phyloP scores from a whole-genome alignment of 1,140 invertebrate genomes.

The Drosophila pallidifrons region DNA sequence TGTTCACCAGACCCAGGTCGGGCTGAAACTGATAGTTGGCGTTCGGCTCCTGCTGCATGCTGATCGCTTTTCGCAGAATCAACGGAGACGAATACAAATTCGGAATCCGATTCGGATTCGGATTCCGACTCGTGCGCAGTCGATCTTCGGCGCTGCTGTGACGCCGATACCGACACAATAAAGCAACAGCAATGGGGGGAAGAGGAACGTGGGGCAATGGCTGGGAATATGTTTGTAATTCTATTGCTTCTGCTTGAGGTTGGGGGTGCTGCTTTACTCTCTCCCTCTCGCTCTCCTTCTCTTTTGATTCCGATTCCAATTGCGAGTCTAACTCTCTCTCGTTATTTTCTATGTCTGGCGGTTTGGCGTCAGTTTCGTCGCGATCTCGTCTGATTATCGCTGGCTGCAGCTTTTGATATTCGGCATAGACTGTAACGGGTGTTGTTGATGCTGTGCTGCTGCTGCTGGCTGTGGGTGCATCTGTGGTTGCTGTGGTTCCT shows the following conservation, averaged over 20 bases:
- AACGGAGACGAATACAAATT: conserved; percentile 33
- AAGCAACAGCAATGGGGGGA: not conserved
- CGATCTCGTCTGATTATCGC: conserved; percentile 69
- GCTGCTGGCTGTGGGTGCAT: conserved; percentile 29
- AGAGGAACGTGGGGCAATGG: conserved; percentile 3
- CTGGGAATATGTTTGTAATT: conserved; percentile 1
- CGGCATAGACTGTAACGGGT: conserved; percentile 60
- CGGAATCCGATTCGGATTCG: conserved; percentile 36
- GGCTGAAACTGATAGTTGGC: conserved; percentile 84
- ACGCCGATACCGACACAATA: conserved; percentile 55
- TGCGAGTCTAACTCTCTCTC: conserved; percentile 10
- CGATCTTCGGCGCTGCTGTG: conserved; percentile 77
- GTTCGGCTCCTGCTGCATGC: conserved; percentile 84
- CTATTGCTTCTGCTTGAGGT: not conserved
- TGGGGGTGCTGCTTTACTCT: not conserved
- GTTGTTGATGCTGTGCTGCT: conserved; percentile 20
- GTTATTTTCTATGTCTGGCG: conserved; percentile 55
- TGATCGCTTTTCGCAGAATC: conserved; percentile 70
- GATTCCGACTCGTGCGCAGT: conserved; percentile 44
- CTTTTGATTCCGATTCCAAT: not conserved
- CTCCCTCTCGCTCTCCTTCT: not conserved
- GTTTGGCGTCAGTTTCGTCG: conserved; percentile 67
- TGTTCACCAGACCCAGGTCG: conserved; percentile 84
- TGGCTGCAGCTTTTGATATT: conserved; percentile 73
- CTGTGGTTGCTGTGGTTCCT: conserved; percentile 29